A percentile compares a stretch with the other conserved stretches of the same genome.
These are phyloP conservation scores for Tauraco hartlaubi DNA, from an alignment of 2,797 vertebrate species.

Conservation along the genomic window DNA sequence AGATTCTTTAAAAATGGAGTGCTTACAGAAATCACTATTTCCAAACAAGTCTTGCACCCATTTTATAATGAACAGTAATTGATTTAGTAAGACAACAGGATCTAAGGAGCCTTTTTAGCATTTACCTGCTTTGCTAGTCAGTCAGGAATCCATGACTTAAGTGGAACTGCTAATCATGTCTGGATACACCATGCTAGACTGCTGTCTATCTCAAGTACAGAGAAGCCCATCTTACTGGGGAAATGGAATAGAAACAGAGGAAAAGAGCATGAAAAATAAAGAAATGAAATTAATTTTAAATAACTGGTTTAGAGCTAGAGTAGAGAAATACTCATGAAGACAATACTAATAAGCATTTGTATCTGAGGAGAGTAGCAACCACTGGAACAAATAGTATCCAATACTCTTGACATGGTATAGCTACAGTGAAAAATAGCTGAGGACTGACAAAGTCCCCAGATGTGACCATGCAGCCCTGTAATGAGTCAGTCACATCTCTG, in stretches of 20 bases:
- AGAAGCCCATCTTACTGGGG: background rate
- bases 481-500: background rate
- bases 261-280: background rate
- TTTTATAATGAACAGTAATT: background rate
- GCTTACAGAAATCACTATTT: background rate
- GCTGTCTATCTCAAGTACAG: background rate
- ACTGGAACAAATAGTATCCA: background rate
- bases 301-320: background rate
- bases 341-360: background rate
- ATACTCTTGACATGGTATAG: background rate
- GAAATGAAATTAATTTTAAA: background rate
- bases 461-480: background rate
- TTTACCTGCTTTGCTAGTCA: background rate
- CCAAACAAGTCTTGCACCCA: too few relatives aligned
- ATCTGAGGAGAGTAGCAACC: background rate
- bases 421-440: background rate
- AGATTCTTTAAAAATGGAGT: background rate
- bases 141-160: background rate
- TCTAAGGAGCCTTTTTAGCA: background rate
- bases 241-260: background rate
- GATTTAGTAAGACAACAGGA: background rate
- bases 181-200: background rate
- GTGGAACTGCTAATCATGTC: background rate
- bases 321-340: background rate
- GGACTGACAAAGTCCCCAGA: background rate